A percentile compares a stretch with the other conserved stretches of the same genome.
phyloP scores from a whole-genome alignment of 2,888 invertebrate species.

The Argyra leucocephala region DNA sequence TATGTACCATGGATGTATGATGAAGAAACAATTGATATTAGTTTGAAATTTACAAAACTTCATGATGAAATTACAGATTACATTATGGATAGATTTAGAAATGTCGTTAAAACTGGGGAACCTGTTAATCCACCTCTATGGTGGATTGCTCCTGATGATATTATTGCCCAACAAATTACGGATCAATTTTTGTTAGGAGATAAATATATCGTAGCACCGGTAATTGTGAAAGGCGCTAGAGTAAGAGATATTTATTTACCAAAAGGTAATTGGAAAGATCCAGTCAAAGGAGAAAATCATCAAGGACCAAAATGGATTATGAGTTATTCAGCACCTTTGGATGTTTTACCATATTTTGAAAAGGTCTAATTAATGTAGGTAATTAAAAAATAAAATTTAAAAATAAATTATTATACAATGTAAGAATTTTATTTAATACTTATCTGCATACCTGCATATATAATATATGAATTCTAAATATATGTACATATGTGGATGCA shows the following conservation, averaged over 20 bases:
- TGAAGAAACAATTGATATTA: slow-evolving; percentile 51
- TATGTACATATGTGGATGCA: too few species aligned
- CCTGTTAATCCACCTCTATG: slow-evolving; percentile 76
- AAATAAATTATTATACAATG: too few species aligned
- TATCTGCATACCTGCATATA: too few species aligned
- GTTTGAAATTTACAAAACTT: slow-evolving; percentile 54
- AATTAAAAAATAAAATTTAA: too few species aligned
- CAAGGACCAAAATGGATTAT: slow-evolving; percentile 54
- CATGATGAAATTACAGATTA: slow-evolving; percentile 54
- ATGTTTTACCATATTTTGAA: slow-evolving; percentile 60
- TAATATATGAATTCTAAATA: too few species aligned
- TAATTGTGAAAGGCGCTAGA: slow-evolving; percentile 53
- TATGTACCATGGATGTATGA: slow-evolving; percentile 67
- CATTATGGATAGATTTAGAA: slow-evolving; percentile 54
- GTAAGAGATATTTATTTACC: slow-evolving; percentile 67
- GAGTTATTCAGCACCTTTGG: slow-evolving; percentile 57
- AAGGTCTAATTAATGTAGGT: slow-evolving; percentile 30
- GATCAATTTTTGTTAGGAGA: slow-evolving; percentile 73
- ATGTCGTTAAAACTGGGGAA: slow-evolving; percentile 51
- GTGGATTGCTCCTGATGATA: slow-evolving; percentile 68
- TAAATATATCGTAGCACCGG: slow-evolving; percentile 66
- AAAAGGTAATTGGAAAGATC: slow-evolving; percentile 61
- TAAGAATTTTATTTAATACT: too few species aligned
- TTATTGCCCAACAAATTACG: slow-evolving; percentile 49
- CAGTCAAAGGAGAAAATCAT: slow-evolving; percentile 43